phyloP scores from a whole-genome alignment of 2,797 vertebrate genomes.

The Falco cherrug region DNA sequence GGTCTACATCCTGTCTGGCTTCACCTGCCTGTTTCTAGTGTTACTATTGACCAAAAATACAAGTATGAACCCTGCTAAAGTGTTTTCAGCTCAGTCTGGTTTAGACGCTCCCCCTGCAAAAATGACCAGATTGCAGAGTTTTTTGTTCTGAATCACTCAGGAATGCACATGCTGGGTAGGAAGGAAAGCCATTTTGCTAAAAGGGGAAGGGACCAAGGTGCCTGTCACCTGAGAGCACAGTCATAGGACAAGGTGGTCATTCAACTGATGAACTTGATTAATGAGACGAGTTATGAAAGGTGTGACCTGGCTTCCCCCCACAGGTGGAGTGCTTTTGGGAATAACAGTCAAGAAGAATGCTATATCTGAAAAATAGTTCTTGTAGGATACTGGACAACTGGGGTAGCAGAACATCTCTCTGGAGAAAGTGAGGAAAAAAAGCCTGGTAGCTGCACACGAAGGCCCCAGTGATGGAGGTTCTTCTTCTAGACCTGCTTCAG shows the following conservation, averaged over 20 bases:
- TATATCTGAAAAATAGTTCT: neutral
- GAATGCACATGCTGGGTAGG: neutral
- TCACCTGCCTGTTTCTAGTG: neutral
- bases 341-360: neutral
- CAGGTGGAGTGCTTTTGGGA: neutral
- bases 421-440: neutral
- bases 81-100: neutral
- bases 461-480: neutral
- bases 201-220: neutral
- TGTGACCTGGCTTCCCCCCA: neutral
- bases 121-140: neutral
- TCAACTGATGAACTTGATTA: neutral
- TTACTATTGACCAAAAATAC: neutral
- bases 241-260: neutral
- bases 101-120: neutral
- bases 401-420: neutral
- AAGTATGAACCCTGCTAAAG: neutral
- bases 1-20: slow-evolving; percentile 4
- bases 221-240: neutral
- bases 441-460: neutral
- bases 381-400: neutral
- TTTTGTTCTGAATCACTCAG: neutral
- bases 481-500: neutral
- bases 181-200: neutral
- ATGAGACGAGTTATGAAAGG: neutral